These are phyloP conservation scores for Oncorhynchus masou DNA, from an alignment of 2,113 vertebrate species.

Conservation along the genomic window DNA sequence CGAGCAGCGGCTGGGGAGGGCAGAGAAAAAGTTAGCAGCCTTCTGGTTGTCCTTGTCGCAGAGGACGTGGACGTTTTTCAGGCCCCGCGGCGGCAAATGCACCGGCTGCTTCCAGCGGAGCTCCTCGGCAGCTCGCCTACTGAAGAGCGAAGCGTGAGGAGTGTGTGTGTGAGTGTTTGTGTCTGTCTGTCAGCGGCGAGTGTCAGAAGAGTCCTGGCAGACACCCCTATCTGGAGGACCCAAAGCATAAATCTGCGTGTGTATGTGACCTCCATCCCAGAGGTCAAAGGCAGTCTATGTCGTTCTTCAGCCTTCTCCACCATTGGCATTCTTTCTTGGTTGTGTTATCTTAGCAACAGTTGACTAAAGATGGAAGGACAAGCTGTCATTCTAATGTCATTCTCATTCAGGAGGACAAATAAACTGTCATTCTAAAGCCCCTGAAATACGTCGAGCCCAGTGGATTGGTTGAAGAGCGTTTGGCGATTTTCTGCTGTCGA, in stretches of 20 bases:
- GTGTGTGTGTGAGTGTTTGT: not conserved
- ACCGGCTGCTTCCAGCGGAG: constrained; percentile 61
- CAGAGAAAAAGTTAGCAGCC: constrained; percentile 70
- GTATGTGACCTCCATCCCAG: no score
- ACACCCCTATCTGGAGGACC: no score
- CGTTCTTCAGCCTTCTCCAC: no score
- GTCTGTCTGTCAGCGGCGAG: no score
- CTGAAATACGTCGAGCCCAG: not conserved
- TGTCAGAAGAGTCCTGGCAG: no score
- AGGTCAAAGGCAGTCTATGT: constrained; percentile 27
- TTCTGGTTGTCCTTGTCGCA: constrained; percentile 69
- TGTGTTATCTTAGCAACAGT: not conserved
- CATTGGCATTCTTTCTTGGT: not conserved
- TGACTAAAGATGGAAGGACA: not conserved
- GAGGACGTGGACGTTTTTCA: constrained; percentile 64
- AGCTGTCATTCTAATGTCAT: not conserved
- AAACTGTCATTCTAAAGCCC: constrained; percentile 1
- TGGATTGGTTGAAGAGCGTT: not conserved
- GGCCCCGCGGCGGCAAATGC: constrained; percentile 46
- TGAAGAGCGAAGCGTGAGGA: constrained; percentile 68
- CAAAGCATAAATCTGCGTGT: no score
- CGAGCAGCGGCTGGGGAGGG: constrained; percentile 48
- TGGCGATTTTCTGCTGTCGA: not conserved
- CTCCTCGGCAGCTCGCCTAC: constrained; percentile 59
- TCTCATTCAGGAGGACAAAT: constrained; percentile 17